Conservation (phyloP, 2,888 invertebrate genomes). For the Frankliniella fusca region DNA sequence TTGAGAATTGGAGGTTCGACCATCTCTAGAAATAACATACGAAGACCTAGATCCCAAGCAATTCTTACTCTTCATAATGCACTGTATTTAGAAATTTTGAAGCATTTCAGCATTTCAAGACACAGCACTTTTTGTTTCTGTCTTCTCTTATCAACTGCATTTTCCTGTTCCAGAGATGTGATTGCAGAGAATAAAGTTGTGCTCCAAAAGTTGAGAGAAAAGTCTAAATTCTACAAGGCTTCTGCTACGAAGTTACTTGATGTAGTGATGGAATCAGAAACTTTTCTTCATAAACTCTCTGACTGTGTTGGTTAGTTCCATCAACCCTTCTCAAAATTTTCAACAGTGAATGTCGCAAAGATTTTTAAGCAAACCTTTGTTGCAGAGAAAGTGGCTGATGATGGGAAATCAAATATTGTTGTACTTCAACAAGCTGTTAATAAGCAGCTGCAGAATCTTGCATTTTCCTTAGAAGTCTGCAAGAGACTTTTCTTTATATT, state of each 20-base stretch:
- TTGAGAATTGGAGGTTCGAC: too few species aligned
- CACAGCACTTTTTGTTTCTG: not conserved
- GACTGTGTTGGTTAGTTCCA: not conserved
- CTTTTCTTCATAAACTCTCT: not conserved
- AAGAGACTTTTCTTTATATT: too few species aligned
- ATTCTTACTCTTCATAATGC: not conserved
- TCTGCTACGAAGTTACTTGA: not conserved
- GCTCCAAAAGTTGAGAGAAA: not conserved
- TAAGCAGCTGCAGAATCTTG: too few species aligned
- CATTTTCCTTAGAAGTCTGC: too few species aligned
- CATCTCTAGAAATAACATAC: too few species aligned
- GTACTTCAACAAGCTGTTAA: too few species aligned
- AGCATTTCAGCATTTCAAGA: not conserved
- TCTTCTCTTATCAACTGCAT: not conserved
- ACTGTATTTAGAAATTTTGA: not conserved
- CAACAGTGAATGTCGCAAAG: too few species aligned
- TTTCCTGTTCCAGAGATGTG: not conserved
- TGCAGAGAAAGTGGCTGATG: not conserved
- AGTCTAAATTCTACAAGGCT: not conserved
- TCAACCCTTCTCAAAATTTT: too few species aligned
- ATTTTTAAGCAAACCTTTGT: not conserved
- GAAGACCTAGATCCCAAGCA: not conserved
- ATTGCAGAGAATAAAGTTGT: not conserved
- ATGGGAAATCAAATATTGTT: too few species aligned
- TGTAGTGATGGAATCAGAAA: not conserved